Evolutionary conservation across 1,140 invertebrate species (phyloP).

Genomic region (Drosophila grimshawi): DNA sequence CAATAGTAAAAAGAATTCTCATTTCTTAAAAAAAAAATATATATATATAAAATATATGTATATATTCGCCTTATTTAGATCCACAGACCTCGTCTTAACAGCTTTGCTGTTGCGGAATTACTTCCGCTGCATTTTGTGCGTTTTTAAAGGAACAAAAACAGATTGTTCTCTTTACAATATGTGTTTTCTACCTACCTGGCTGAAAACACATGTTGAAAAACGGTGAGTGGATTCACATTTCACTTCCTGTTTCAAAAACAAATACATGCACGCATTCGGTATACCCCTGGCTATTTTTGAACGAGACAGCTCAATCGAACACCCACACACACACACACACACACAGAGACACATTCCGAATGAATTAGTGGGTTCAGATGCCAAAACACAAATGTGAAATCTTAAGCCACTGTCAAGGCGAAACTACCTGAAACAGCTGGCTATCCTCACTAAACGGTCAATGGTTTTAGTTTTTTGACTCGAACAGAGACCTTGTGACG

Average conservation of each 20-base stretch:
- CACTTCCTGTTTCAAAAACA: conserved; percentile 61
- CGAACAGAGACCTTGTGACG: conserved; percentile 16
- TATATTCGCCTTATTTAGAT: neutral
- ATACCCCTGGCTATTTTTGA: conserved; percentile 56
- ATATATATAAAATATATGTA: too few relatives aligned
- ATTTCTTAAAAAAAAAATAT: neutral
- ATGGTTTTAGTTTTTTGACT: conserved; percentile 38
- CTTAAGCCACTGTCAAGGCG: conserved; percentile 69
- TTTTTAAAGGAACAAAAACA: conserved; percentile 17
- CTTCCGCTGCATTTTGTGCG: conserved; percentile 38
- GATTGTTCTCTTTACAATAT: neutral
- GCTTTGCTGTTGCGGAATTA: conserved; percentile 28
- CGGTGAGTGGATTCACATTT: conserved; percentile 48
- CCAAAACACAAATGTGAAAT: conserved; percentile 36
- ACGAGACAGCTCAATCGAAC: conserved; percentile 56
- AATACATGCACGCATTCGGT: conserved; percentile 1
- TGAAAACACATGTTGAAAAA: conserved; percentile 22
- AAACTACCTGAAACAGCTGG: conserved; percentile 63
- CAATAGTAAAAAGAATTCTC: conserved; percentile 14
- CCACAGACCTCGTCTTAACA: conserved; percentile 1
- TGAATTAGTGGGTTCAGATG: conserved; percentile 55
- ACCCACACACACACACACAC: conserved; percentile 19
- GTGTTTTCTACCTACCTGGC: conserved; percentile 20
- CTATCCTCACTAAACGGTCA: conserved; percentile 29
- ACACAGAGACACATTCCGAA: conserved; percentile 12